Percentiles rank a stretch among this genome's conserved stretches.
phyloP scores from a whole-genome alignment of 2,797 vertebrate species.

The Fistularia tabacaria region DNA sequence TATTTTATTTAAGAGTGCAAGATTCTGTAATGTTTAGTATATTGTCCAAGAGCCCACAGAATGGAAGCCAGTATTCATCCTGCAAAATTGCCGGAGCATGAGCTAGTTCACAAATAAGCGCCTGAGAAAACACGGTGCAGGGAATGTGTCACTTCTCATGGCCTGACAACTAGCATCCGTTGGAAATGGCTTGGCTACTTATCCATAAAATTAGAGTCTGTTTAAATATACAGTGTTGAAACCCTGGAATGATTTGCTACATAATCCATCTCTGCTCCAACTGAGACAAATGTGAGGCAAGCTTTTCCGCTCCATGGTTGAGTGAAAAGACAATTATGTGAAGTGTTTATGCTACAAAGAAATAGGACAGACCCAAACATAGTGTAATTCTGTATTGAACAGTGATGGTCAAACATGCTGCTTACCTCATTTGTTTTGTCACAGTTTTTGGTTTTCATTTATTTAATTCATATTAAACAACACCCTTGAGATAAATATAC shows the following conservation, averaged over 20 bases:
- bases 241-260: slow-evolving; percentile 57
- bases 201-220: slow-evolving; percentile 66
- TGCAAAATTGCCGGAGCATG: slow-evolving; percentile 36
- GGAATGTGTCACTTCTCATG: slow-evolving; percentile 62
- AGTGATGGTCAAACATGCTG: slow-evolving; percentile 29
- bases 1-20: too few species aligned
- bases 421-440: slow-evolving; percentile 54
- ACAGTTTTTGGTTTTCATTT: slow-evolving; percentile 8
- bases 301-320: slow-evolving; percentile 58
- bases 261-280: slow-evolving; percentile 64
- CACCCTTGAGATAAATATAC: too few species aligned
- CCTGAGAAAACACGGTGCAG: slow-evolving; percentile 60
- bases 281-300: slow-evolving; percentile 60
- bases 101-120: slow-evolving; percentile 45
- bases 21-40: neutral
- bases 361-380: slow-evolving; percentile 19
- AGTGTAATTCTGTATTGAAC: slow-evolving; percentile 39
- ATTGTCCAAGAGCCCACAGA: slow-evolving; percentile 9
- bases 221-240: slow-evolving; percentile 63
- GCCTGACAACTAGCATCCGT: slow-evolving; percentile 60
- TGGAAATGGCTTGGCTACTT: slow-evolving; percentile 64
- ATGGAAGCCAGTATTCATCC: slow-evolving; percentile 52
- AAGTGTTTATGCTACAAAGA: slow-evolving; percentile 52
- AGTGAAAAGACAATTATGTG: slow-evolving; percentile 61
- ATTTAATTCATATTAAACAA: slow-evolving; percentile 14